Percentiles rank a stretch among this genome's conserved stretches.
phyloP scores from a whole-genome alignment of 2,113 vertebrate genomes.

The Aphelocoma coerulescens region DNA sequence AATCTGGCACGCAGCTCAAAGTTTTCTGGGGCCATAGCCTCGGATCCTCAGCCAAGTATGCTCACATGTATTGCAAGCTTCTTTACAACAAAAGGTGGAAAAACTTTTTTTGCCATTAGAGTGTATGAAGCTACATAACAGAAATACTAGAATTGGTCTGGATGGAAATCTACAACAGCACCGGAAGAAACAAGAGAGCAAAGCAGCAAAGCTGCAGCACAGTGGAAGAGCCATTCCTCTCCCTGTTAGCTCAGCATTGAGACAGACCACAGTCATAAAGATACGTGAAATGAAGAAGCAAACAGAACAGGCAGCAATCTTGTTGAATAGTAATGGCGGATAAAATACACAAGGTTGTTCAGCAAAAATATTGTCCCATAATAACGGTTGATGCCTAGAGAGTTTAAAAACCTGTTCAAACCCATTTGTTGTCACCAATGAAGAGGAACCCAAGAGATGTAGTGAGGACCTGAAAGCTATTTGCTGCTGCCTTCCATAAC shows the following conservation, averaged over 20 bases:
- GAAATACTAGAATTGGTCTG: background rate
- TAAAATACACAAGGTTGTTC: background rate
- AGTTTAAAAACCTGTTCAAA: background rate
- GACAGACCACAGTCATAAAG: background rate
- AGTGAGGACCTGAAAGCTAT: background rate
- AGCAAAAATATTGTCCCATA: background rate
- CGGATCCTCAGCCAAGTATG: accelerated
- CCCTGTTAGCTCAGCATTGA: background rate
- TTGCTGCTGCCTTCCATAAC: background rate
- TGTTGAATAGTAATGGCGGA: background rate
- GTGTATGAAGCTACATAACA: background rate
- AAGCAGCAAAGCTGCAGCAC: background rate
- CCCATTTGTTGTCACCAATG: accelerated
- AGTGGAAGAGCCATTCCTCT: background rate
- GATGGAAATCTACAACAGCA: background rate
- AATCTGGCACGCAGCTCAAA: background rate
- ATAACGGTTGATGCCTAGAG: background rate
- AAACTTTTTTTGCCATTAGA: background rate
- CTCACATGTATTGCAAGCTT: background rate
- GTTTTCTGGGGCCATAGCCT: background rate
- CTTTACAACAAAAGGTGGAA: background rate
- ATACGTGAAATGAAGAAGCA: background rate
- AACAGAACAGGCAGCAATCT: background rate
- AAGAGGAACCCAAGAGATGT: background rate
- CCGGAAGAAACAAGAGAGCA: background rate